Evolutionary conservation across 2,888 invertebrate genomes (phyloP), one percentile per base, ranked within the genome.

Genomic region (Cryptocephalus moraei): DNA sequence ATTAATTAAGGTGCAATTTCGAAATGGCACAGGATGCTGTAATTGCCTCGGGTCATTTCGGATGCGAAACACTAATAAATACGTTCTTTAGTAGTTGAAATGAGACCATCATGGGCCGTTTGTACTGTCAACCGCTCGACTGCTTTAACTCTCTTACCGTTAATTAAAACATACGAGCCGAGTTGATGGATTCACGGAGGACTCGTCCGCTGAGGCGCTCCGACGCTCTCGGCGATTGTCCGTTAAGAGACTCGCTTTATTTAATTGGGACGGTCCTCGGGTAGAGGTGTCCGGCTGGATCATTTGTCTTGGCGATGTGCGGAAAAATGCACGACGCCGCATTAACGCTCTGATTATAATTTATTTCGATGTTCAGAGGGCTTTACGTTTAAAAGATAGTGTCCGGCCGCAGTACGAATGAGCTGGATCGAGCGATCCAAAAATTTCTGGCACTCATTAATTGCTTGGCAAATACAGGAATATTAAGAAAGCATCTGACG

Each of bases 71-170:
- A 22, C 36, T 50, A 55, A 56, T 65, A 66, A 68, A 69, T 69
- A 62, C 62, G 66, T 66, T 66, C 63, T 63, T 65, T 65, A 66
- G 64, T 68, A 67, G 68, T 66, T 63, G 67, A 67, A 64, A 67
- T 68, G 67, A 60, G 66, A 66, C 67, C 64, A 68, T 65, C 67
- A 64, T 60, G 67, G 62, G 56, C 66, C 68, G 67, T 69, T 69
- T 68, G 67, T 59, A 62, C 55, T 66, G 69, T 69, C 69, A 62
- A 60, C 61, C 60, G 68, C 62, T 64, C 64, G 56, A 62, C 58
- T 65, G 67, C 65, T 55, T 59, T 54, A 52, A 59, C 61, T 56
- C 61, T 60, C 62, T 57, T 61, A 60, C 62, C 59, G 64, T 63
- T 68, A 69, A 69, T 69, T 69, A 68, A 67, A 68, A 67, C 64